phyloP scores from a whole-genome alignment of 1,140 invertebrate genomes.

The Monochamus saltuarius region DNA sequence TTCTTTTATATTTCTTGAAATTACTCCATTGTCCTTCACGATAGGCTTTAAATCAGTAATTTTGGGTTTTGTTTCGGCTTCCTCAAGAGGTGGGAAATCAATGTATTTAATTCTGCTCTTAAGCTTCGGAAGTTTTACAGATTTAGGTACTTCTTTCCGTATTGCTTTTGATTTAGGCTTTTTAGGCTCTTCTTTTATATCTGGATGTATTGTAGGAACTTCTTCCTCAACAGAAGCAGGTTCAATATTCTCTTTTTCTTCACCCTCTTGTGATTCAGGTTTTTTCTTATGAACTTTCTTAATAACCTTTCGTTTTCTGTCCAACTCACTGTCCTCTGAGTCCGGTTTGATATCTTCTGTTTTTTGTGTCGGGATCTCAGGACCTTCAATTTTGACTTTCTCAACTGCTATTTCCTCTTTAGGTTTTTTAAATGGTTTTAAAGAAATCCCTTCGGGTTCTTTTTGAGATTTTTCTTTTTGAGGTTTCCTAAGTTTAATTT shows the following conservation, averaged over 20 bases:
- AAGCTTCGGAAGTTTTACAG: conserved; percentile 60
- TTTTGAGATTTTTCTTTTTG: conserved; percentile 41
- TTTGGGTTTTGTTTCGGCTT: conserved; percentile 53
- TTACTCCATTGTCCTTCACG: conserved; percentile 60
- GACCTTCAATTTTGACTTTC: conserved; percentile 5
- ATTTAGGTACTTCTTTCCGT: conserved; percentile 37
- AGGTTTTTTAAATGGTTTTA: conserved; percentile 3
- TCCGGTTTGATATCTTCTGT: conserved; percentile 21
- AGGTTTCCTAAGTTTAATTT: conserved; percentile 37
- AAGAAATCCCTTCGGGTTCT: conserved; percentile 22
- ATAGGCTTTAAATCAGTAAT: conserved; percentile 57
- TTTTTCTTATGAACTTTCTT: conserved; percentile 5
- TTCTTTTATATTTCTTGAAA: conserved; percentile 71
- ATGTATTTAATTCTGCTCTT: conserved; percentile 63
- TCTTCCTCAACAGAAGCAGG: too few species aligned
- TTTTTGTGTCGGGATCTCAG: conserved; percentile 7
- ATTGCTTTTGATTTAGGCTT: conserved; percentile 27
- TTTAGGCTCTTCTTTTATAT: conserved; percentile 1
- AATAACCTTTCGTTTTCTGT: background rate
- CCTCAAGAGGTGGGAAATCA: conserved; percentile 59
- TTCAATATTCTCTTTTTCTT: too few species aligned
- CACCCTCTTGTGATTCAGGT: background rate
- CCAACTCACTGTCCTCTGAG: conserved; percentile 5
- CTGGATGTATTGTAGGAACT: too few species aligned
- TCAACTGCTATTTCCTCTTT: conserved; percentile 11